Base-by-base conservation (phyloP, 2,113 vertebrate genomes). In the Syngnathus floridae region DNA sequence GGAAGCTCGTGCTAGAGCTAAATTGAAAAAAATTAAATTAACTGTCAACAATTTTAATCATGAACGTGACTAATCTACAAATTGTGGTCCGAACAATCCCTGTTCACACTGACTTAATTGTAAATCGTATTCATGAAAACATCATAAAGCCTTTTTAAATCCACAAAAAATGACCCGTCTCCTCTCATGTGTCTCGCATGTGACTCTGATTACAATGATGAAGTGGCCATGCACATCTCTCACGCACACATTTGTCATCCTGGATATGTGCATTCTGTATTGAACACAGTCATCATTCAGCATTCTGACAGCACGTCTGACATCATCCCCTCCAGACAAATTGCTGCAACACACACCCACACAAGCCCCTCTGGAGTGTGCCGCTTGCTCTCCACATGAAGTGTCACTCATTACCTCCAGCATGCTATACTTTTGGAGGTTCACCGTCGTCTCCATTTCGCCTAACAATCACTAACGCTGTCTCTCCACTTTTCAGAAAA, bases 401-500 rank as follows among this genome's bases (percentile, higher is more conserved):
- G 65, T 83, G 73, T 83, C 84, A 80, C 65, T 77, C 80, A 76
- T 73, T 74, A 75, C 57, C 64, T 73, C 56, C 46, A 70, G 57
- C 62, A 31, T 65, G 49, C 57, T 64, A 55, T 54, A 54, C 43
- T 52, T 64, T 58, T 71, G 63, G 62, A 45, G 41, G 61, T 61
- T 56, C 65, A 45, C 68, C 70, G 64, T 72, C 64, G 61, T 22
- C 59, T 21, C 37, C 70, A 49, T n/a, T 77, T 58, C 64, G 60
- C 41, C 70, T 78, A 77, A 80, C 72, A 69, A 22, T 62, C 62
- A 68, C 65, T 82, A 56, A 68, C 59, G 43, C 45, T 70, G 22
- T 61, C 55, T 70, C 54, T 76, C 48, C 64, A 60, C 58, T 40
- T 9, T 16, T 43, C 82, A 98, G 97, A 89, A 85, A 94, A 88